A percentile compares a stretch with the other conserved stretches of the same genome.
Conservation (phyloP, 2,888 invertebrate species). For the Sinotaia quadrata region DNA sequence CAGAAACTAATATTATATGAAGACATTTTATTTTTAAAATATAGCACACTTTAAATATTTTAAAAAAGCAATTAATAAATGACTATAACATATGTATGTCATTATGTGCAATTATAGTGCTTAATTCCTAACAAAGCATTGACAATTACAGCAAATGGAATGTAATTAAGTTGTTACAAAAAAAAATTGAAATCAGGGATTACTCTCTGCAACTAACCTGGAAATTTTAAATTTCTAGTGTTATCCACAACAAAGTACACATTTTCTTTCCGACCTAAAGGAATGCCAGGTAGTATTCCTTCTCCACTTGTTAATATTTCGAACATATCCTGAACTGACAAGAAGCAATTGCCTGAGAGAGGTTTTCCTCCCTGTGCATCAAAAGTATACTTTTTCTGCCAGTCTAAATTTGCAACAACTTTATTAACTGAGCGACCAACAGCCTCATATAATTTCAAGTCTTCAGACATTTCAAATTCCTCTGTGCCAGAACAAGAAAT, state of each 20-base stretch:
- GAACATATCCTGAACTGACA: slow-evolving; percentile 12
- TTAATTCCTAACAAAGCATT: too few species aligned
- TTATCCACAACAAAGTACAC: slow-evolving; percentile 24
- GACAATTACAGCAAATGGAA: too few species aligned
- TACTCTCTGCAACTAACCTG: too few species aligned
- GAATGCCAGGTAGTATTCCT: slow-evolving; percentile 8
- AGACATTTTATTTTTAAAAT: too few species aligned
- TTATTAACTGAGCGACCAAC: not conserved
- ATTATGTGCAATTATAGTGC: too few species aligned
- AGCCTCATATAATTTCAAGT: not conserved
- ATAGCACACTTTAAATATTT: too few species aligned
- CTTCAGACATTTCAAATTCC: not conserved
- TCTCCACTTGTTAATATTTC: not conserved
- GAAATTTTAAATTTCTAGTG: slow-evolving; percentile 7
- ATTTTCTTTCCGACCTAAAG: slow-evolving; percentile 14
- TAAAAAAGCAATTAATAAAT: too few species aligned
- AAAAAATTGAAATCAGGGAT: too few species aligned
- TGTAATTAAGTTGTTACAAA: too few species aligned
- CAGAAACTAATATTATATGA: too few species aligned
- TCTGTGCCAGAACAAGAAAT: not conserved
- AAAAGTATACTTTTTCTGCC: slow-evolving; percentile 11
- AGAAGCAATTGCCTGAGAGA: not conserved
- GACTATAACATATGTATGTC: too few species aligned
- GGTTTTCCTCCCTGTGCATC: slow-evolving; percentile 17
- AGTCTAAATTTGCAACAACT: not conserved